These are phyloP conservation scores for Tympanoctomys barrerae DNA, from an alignment of 2,797 vertebrate species.

Conservation along the genomic window DNA sequence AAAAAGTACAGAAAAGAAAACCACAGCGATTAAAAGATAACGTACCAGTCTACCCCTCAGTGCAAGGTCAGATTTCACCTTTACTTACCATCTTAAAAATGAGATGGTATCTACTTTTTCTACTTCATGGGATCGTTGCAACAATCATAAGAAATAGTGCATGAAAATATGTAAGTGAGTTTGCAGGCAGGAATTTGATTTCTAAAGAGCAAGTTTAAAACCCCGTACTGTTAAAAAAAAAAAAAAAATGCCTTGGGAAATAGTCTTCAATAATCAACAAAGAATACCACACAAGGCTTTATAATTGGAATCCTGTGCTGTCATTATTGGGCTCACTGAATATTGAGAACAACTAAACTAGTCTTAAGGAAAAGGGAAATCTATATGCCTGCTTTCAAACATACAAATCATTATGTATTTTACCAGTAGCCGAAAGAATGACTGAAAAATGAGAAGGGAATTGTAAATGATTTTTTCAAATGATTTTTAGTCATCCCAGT, in stretches of 20 bases:
- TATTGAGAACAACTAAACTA: not conserved
- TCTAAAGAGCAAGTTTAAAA: not conserved
- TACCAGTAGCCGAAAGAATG: not conserved
- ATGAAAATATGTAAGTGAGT: not conserved
- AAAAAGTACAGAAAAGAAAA: not conserved
- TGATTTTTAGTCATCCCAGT: not conserved
- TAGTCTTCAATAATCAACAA: not conserved
- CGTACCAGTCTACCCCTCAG: not conserved
- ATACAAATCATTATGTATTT: not conserved
- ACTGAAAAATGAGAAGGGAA: not conserved
- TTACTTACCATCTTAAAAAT: not conserved
- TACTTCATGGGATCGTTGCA: not conserved
- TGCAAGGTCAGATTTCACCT: not conserved
- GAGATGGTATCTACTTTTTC: constrained; percentile 12
- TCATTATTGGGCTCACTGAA: not conserved
- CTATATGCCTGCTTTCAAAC: not conserved
- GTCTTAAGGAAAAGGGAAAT: not conserved
- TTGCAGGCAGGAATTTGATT: not conserved
- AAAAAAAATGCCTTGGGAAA: not conserved
- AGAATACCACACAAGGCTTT: not conserved
- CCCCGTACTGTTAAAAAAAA: not conserved
- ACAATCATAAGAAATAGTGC: not conserved
- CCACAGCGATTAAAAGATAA: not conserved
- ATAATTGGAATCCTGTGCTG: not conserved
- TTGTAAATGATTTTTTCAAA: not conserved